Evolutionary conservation across 1,140 invertebrate genomes (phyloP), one percentile per base, ranked within the genome.

Genomic region (Zaprionus gabonicus): DNA sequence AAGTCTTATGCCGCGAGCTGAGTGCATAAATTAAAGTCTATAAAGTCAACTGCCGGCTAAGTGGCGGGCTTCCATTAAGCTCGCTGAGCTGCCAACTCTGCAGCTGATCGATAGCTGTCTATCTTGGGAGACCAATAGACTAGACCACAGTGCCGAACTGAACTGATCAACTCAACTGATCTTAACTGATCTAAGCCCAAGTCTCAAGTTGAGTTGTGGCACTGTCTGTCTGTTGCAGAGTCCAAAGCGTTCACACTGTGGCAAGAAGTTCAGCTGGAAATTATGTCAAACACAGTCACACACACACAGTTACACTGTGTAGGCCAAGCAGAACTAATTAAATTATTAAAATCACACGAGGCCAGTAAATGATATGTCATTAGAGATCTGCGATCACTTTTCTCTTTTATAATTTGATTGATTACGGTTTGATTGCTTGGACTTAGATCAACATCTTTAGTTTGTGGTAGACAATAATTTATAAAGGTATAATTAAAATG

Each of bases 71-170:
- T 88, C 87, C 83, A 88, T 90, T 88, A 90, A 90, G 84, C 83
- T 80, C 85, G 84, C 85, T 88, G 85, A 90, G 84, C 82, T 77
- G 81, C 80, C 82, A 85, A 81, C 81, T 81, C 71, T 88, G 84
- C 84, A 90, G 85, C 84, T 87, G 84, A 87, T 87, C 84, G 84
- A 87, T 87, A 87, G 84, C 84, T 87, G 84, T 87, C 84, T 88
- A 81, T 83, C 84, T 83, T 46, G 55, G 41, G 60, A 71, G 70
- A 68, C 66, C 66, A 64, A 60, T 49, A 74, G 56, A 68, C 46
- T 34, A 62, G 56, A 74, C 56, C 70, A 28, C 13, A 53, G 25
- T 58, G 46, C 25, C 27, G 74, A 70, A 70, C 63, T 53, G 20
- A 65, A 31, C 68, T 71, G 53, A 51, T 51, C 46, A 25, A 25